Evolutionary conservation across 1,140 invertebrate genomes (phyloP).

Genomic region (Drosophila kurseongensis): DNA sequence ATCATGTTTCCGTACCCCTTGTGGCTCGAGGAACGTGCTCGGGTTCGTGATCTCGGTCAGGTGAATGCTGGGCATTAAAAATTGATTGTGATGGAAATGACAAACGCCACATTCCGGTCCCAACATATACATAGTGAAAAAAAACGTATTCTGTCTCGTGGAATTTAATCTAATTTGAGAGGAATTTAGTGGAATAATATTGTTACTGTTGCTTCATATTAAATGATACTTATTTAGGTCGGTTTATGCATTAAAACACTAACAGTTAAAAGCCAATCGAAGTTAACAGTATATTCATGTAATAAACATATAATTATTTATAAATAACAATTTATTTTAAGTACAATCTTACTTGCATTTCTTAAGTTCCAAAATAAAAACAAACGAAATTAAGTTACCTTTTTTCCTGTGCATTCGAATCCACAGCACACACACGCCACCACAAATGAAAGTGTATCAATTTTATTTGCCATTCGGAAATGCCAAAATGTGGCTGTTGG

Average conservation of each 20-base stretch:
- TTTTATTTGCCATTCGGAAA: constrained; percentile 60
- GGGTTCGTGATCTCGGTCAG: constrained; percentile 23
- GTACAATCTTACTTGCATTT: no score
- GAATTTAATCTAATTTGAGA: constrained; percentile 1
- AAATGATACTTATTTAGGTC: no score
- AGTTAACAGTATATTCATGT: no score
- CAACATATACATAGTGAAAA: constrained; percentile 10
- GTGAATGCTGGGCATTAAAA: constrained; percentile 52
- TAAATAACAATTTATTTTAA: no score
- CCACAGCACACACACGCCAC: constrained; percentile 24
- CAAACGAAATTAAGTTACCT: not conserved
- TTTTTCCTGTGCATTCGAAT: constrained; percentile 10
- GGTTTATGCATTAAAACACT: no score
- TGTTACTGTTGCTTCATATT: no score
- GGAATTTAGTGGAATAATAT: not conserved
- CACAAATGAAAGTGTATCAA: constrained; percentile 53
- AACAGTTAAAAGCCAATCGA: no score
- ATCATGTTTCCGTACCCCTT: constrained; percentile 25
- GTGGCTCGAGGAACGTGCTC: constrained; percentile 40
- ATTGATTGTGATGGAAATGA: constrained; percentile 66
- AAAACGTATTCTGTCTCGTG: not conserved
- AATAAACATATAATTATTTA: no score
- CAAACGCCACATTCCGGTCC: constrained; percentile 30
- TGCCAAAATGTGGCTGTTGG: constrained; percentile 65
- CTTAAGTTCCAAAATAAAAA: no score